Conservation (phyloP, 2,888 invertebrate genomes). For the Bugula neritina region DNA sequence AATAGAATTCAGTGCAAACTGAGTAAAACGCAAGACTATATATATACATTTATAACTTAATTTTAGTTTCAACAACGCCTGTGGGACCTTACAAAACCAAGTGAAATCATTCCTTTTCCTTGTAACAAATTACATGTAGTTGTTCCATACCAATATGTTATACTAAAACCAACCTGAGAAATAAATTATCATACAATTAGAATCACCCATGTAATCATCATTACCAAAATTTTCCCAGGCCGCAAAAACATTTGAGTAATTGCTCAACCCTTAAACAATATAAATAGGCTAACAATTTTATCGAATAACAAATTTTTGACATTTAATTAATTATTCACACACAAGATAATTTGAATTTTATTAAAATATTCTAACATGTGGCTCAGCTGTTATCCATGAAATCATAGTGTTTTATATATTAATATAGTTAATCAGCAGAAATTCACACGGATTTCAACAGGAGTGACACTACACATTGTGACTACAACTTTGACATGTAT, state of each 20-base stretch:
- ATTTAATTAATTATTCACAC: slow-evolving; percentile 19
- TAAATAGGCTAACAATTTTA: slow-evolving; percentile 9
- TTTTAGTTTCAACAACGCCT: no score
- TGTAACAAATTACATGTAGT: no score
- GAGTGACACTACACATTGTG: slow-evolving; percentile 7
- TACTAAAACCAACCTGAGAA: background rate
- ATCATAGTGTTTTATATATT: background rate
- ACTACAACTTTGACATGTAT: background rate
- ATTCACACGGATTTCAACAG: slow-evolving; percentile 3
- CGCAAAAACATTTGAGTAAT: background rate
- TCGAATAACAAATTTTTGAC: background rate
- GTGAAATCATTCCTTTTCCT: no score
- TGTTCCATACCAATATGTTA: no score
- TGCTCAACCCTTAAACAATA: slow-evolving; percentile 11
- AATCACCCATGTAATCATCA: background rate
- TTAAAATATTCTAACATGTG: slow-evolving; percentile 15
- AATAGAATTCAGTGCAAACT: no score
- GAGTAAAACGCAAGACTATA: no score
- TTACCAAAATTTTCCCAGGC: background rate
- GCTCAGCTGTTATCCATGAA: background rate
- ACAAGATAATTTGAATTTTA: slow-evolving; percentile 8
- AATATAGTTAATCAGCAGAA: background rate
- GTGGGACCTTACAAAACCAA: no score
- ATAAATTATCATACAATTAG: background rate
- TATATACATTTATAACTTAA: no score